Conservation (phyloP, 2,888 invertebrate genomes). For the Axea sp. region DNA sequence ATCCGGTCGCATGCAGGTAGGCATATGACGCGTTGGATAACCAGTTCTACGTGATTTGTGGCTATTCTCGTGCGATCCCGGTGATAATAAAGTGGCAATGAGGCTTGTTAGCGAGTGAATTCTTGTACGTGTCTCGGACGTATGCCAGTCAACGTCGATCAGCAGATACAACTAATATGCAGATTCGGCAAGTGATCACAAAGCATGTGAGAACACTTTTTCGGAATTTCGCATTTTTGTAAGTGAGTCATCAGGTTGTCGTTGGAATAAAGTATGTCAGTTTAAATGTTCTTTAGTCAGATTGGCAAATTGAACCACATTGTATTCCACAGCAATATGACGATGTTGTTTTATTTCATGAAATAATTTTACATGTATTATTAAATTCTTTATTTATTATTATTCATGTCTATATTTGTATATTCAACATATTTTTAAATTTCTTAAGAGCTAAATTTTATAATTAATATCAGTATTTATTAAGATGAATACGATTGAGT, state of each 20-base stretch:
- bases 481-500: no score
- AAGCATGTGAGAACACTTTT: constrained; percentile 50
- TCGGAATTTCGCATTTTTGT: constrained; percentile 36
- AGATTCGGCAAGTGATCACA: constrained; percentile 48
- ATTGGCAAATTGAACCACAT: constrained; percentile 27
- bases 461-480: no score
- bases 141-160: constrained; percentile 71
- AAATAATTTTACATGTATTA: no score
- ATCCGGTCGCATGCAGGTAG: constrained; percentile 64
- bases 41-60: constrained; percentile 77
- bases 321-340: no score
- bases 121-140: constrained; percentile 65
- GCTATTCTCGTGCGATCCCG: constrained; percentile 75
- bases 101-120: constrained; percentile 76
- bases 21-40: constrained; percentile 70
- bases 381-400: no score
- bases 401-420: no score
- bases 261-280: constrained; percentile 29
- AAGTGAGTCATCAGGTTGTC: constrained; percentile 37
- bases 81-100: constrained; percentile 79
- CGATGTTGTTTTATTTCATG: no score
- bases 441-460: no score
- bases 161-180: constrained; percentile 60
- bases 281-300: constrained; percentile 31
- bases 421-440: no score